Conservation (phyloP, 2,113 vertebrate genomes). For the Macquaria australasica region DNA sequence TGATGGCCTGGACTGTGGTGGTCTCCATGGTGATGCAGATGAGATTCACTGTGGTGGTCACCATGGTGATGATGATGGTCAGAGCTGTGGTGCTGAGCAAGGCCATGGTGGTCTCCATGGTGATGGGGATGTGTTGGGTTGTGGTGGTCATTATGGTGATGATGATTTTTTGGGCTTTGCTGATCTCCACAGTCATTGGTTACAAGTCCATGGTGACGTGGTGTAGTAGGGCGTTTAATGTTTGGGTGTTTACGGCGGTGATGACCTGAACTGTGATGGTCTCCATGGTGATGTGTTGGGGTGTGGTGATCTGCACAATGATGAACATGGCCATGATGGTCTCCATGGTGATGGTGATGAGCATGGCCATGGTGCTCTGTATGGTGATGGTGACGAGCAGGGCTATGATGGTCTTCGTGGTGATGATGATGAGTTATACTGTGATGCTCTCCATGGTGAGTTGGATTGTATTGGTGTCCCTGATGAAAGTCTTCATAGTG, state of each 20-base stretch:
- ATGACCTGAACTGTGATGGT: constrained; percentile 1
- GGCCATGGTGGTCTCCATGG: neutral
- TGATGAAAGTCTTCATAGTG: neutral
- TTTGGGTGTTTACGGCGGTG: neutral
- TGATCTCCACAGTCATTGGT: neutral
- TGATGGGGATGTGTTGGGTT: neutral
- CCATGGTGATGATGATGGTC: neutral
- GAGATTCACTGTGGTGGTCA: neutral
- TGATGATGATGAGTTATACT: neutral
- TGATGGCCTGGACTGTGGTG: neutral
- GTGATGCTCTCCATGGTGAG: neutral
- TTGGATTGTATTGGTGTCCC: constrained; percentile 3
- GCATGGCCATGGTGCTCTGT: neutral
- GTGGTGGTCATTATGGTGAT: constrained; percentile 7
- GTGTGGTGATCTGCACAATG: neutral
- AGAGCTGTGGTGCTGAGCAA: neutral
- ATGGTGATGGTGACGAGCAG: constrained; percentile 2
- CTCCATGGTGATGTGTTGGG: constrained; percentile 4
- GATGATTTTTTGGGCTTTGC: neutral
- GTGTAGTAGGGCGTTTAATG: neutral
- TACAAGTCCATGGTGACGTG: constrained; percentile 1
- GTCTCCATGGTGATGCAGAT: constrained; percentile 13
- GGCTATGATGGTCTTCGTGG: neutral
- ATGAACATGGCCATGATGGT: constrained; percentile 11
- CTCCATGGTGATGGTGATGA: constrained; percentile 16